phyloP scores from a whole-genome alignment of 2,797 vertebrate genomes.

The Hippocampus kuda region DNA sequence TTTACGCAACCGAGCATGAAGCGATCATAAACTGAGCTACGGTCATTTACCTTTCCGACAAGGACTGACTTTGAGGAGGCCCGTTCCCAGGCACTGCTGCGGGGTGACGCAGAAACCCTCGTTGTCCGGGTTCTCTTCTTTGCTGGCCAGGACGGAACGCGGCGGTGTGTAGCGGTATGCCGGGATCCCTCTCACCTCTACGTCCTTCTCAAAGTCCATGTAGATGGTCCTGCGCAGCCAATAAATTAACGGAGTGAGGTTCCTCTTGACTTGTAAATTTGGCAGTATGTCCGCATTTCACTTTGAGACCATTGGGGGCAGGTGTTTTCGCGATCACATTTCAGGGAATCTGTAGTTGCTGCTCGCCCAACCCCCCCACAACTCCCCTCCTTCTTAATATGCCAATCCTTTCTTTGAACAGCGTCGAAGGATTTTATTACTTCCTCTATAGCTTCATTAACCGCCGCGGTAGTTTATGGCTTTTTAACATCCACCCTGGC shows the following conservation, averaged over 20 bases:
- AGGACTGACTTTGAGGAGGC: conserved; percentile 69
- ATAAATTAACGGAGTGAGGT: background rate
- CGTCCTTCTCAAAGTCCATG: conserved; percentile 72
- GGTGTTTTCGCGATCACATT: background rate
- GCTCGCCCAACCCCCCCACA: no score
- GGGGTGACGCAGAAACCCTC: conserved; percentile 66
- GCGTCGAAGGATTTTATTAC: background rate
- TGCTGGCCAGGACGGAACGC: conserved; percentile 63
- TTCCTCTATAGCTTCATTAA: background rate
- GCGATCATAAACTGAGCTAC: background rate
- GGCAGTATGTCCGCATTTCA: background rate
- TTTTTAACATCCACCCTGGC: background rate
- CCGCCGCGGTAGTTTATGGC: background rate
- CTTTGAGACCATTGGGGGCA: background rate
- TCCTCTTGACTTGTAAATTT: background rate
- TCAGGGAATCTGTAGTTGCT: background rate
- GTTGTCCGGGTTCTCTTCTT: conserved; percentile 67
- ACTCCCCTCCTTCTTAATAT: background rate
- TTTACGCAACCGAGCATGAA: background rate
- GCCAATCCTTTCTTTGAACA: background rate
- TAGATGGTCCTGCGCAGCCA: conserved; percentile 63
- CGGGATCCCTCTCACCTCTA: conserved; percentile 68
- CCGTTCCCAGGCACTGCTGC: conserved; percentile 63
- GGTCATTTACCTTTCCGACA: conserved; percentile 66
- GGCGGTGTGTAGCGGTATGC: conserved; percentile 73